phyloP scores from a whole-genome alignment of 2,888 invertebrate species.

The Cantharis rufa region DNA sequence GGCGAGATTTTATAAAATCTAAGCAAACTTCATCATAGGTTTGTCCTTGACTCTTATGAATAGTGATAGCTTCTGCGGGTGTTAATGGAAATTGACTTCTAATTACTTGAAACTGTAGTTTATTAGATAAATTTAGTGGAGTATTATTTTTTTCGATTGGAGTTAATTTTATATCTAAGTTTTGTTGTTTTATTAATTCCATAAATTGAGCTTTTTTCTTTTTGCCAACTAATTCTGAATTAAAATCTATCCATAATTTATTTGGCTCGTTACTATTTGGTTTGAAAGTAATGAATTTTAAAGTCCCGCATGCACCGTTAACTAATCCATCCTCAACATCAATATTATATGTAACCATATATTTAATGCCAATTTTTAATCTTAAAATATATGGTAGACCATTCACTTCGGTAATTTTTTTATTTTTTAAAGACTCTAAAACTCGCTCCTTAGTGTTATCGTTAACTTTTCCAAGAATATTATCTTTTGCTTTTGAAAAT shows the following conservation, averaged over 20 bases:
- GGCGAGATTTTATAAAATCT: not conserved
- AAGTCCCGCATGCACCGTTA: not conserved
- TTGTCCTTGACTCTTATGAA: constrained; percentile 7
- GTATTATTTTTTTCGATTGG: not conserved
- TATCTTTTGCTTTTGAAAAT: too few relatives aligned
- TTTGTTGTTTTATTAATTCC: not conserved
- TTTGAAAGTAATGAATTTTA: not conserved
- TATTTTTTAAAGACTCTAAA: too few relatives aligned
- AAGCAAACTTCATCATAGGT: constrained; percentile 17
- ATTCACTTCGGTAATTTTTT: not conserved
- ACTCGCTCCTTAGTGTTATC: too few relatives aligned
- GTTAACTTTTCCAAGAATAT: too few relatives aligned
- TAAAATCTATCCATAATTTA: not conserved
- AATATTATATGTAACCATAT: not conserved
- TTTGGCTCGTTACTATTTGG: not conserved
- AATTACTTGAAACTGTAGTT: not conserved
- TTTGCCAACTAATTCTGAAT: not conserved
- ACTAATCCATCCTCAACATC: not conserved
- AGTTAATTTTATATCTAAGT: not conserved
- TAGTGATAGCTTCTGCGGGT: constrained; percentile 30
- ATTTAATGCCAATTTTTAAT: not conserved
- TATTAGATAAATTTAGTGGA: not conserved
- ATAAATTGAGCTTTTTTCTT: not conserved
- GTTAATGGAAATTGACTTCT: constrained; percentile 18
- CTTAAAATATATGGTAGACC: not conserved